phyloP scores from a whole-genome alignment of 2,888 invertebrate genomes.

The Campoplex capitator region DNA sequence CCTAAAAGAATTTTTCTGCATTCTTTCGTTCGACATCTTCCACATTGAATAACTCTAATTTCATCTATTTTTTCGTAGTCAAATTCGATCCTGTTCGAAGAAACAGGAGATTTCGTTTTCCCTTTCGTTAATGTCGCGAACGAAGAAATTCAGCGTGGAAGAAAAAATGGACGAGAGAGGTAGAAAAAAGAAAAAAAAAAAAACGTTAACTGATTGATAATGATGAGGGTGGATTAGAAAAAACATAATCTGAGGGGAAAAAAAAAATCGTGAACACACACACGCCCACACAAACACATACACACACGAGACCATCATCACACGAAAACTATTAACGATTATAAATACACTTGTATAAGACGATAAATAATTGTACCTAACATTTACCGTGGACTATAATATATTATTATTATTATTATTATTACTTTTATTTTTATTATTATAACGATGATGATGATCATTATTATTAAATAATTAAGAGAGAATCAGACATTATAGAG shows the following conservation, averaged over 20 bases:
- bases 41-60: neutral
- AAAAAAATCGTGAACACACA: conserved; percentile 16
- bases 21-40: conserved; percentile 54
- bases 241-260: conserved; percentile 22
- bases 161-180: conserved; percentile 37
- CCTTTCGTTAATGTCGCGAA: neutral
- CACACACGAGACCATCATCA: conserved; percentile 41
- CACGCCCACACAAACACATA: conserved; percentile 17
- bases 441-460: conserved; percentile 7
- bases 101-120: neutral
- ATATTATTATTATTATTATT: conserved; percentile 57
- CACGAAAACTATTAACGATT: conserved; percentile 68
- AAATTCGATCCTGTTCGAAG: neutral
- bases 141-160: neutral
- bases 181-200: conserved; percentile 46
- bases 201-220: conserved; percentile 57
- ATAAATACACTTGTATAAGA: conserved; percentile 69
- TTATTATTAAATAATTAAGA: conserved; percentile 54
- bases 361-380: conserved; percentile 69
- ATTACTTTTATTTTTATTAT: conserved; percentile 36
- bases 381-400: conserved; percentile 69
- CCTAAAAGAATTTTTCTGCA: conserved; percentile 54
- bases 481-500: conserved; percentile 61
- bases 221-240: conserved; percentile 29
- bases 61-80: neutral